phyloP scores from a whole-genome alignment of 2,797 vertebrate genomes.

The Acanthiza pusilla region DNA sequence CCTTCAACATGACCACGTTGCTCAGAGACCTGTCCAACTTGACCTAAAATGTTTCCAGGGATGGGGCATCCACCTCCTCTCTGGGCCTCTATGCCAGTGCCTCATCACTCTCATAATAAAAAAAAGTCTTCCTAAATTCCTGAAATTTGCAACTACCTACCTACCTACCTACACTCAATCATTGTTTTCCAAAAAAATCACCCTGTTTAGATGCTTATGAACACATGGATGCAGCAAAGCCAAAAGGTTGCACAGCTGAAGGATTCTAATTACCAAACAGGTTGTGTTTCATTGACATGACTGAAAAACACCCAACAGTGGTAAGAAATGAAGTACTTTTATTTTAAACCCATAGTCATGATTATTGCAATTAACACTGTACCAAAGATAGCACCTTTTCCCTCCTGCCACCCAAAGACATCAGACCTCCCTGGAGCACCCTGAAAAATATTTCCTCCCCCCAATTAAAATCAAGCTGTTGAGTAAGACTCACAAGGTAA shows the following conservation, averaged over 20 bases:
- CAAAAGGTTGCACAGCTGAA: not conserved
- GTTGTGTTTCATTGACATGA: not conserved
- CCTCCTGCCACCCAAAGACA: conserved; percentile 18
- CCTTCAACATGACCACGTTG: not conserved
- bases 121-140: not conserved
- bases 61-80: not conserved
- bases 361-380: conserved; percentile 36
- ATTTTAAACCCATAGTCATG: conserved; percentile 19
- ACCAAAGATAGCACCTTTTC: conserved; percentile 47
- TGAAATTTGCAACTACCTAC: not conserved
- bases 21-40: not conserved
- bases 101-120: not conserved
- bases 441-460: conserved; percentile 45
- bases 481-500: conserved; percentile 49
- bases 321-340: conserved; percentile 20
- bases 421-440: conserved; percentile 21
- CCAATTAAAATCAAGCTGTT: conserved; percentile 63
- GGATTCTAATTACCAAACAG: not conserved
- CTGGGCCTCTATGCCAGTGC: not conserved
- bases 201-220: not conserved
- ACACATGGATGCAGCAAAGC: not conserved
- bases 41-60: not conserved
- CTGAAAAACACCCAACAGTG: not conserved
- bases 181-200: not conserved
- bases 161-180: not conserved